Base-by-base conservation (phyloP, 2,888 invertebrate genomes). In the Malthinus flaveolus region DNA sequence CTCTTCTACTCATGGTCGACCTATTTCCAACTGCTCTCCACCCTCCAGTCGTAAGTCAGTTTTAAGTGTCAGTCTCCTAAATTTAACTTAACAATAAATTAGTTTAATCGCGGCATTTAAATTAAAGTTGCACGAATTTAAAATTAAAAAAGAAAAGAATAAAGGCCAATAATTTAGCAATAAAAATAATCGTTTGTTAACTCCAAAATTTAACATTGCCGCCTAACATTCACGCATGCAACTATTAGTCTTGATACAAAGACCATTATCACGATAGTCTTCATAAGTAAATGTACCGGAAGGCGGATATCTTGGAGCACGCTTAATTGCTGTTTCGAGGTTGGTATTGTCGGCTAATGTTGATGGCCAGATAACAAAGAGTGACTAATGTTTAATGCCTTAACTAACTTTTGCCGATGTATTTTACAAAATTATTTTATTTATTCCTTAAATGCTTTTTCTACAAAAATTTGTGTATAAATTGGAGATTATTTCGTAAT, bases 231-330 rank as follows among this genome's bases (percentile, higher is more conserved):
- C 59, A 59, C 59, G 59, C 59, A 59, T 59, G 59, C 59, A 59
- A 59, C 59, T 59, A 59, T 59, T 59, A 55, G 59, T 59, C 59
- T 59, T 59, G 59, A 59, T 59, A 59, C 59, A 59, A 54, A 59
- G 59, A 54, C 66, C 69, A 71, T 69, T 68, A 74, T 70, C 72
- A 69, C 73, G 73, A 74, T 75, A 75, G 72, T 74, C 73, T 73
- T 72, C 73, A 70, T 71, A 73, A 72, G 73, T 70, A 73, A 75
- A 75, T 73, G 73, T 74, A 73, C 73, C 74, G 75, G 75, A 76
- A 76, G 75, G 72, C 74, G 75, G 74, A 75, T 76, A 76, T 76
- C 76, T 76, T 74, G 73, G 74, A 74, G 75, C 75, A 75, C 73
- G 75, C 73, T 74, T 76, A 76, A 76, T 76, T 75, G 75, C 73